Conservation (phyloP, 2,888 invertebrate species). For the Acanthosepion pharaonis region DNA sequence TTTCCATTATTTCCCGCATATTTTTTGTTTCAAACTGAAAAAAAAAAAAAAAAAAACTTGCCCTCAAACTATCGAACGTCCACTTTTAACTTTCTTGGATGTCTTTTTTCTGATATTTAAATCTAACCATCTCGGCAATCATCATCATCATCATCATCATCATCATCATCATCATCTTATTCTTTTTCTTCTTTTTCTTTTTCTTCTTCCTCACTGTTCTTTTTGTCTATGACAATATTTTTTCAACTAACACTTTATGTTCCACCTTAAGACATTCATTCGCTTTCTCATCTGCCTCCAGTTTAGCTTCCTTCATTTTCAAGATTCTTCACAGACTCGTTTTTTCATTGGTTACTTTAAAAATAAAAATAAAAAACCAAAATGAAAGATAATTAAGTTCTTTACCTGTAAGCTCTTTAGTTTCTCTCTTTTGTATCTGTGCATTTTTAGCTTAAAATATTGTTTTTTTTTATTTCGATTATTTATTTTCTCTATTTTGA, state of each 20-base stretch:
- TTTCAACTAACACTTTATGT: background rate
- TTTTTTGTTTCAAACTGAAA: background rate
- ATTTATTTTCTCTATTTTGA: background rate
- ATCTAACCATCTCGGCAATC: background rate
- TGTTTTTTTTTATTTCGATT: background rate
- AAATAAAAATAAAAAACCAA: background rate
- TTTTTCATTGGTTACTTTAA: background rate
- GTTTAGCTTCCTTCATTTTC: background rate
- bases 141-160: too few species aligned
- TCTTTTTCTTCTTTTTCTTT: background rate
- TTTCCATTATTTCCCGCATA: slow-evolving; percentile 2
- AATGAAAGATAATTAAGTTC: background rate
- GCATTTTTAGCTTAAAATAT: background rate
- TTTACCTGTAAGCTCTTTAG: background rate
- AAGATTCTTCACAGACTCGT: background rate
- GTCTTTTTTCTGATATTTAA: background rate
- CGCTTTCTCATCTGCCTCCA: background rate
- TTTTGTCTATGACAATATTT: background rate
- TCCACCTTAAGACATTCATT: background rate
- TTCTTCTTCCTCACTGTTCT: background rate
- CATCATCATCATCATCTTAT: too few species aligned
- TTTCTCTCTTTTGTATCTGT: background rate
- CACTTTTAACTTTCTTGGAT: background rate
- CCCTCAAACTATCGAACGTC: background rate
- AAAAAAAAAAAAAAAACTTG: background rate